Base-by-base conservation (phyloP, 2,113 vertebrate species). In the Rhizomys pruinosus region DNA sequence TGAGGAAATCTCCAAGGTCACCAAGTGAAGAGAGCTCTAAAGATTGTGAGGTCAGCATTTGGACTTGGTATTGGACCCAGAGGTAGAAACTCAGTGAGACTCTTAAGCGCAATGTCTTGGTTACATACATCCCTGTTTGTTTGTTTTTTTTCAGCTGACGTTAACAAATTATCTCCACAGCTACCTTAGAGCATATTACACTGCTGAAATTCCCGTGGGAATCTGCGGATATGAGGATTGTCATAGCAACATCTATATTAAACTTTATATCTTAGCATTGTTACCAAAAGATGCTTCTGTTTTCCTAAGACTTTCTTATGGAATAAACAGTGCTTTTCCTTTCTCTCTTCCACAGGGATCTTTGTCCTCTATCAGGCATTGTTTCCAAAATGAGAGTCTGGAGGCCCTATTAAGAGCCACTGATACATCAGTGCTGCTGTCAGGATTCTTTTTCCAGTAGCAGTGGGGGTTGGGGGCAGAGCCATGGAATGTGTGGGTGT, bases 221-320 rank as follows among this genome's bases (percentile, higher is more conserved):
- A 55, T 84, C 44, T 76, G 94, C 69, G 42, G 39, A 89, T 32
- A 92, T 61, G 88, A 76, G 66, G 34, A 59, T 96, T 95, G 52
- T 95, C 89, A 87, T 95, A 47, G 97, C 87, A 94, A 93, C 94
- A 61, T 84, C 90, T 73, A 57, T 68, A 89, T 93, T 94, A 76
- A 92, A 92, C 79, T 94, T 92, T 84, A 34, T 63, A 77, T 90
- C 55, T 61, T 72, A 79, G 20, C 87, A 2, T 29, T 92, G 61
- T 84, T 66, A 78, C 84, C 39, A 29, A 27, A 77, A 84, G 91
- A 86, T 1, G 34, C 61, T 20, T 71, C 32, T 82, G 42, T 89
- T 87, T 81, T 80, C 47, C 15, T 47, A 29, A 59, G 76, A 78
- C 55, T 74, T 76, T 61, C 79, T 89, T 27, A 0, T 61, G 76